Percentiles rank a stretch among this genome's conserved stretches.
Conservation (phyloP, 1,140 invertebrate genomes). For the Micrasema minimum region DNA sequence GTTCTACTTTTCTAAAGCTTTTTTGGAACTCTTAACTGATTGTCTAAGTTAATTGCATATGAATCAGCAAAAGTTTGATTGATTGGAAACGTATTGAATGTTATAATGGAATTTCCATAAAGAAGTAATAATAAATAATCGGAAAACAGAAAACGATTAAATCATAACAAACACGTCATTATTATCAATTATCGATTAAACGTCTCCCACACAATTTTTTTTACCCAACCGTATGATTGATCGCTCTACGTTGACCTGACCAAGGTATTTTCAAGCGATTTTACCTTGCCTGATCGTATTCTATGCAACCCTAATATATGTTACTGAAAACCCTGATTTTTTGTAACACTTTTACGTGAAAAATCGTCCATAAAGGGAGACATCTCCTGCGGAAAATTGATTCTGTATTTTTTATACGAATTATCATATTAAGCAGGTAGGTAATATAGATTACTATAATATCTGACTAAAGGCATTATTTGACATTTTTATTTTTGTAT, state of each 20-base stretch:
- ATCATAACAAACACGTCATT: conserved; percentile 38
- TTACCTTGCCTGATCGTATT: no score
- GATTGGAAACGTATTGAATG: conserved; percentile 16
- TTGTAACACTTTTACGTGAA: not conserved
- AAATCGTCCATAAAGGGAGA: no score
- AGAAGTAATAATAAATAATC: conserved; percentile 25
- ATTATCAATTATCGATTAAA: conserved; percentile 41
- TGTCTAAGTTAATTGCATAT: conserved; percentile 20
- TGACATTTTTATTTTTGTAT: no score
- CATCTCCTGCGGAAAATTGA: no score
- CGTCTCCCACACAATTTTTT: conserved; percentile 19
- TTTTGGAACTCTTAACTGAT: conserved; percentile 3
- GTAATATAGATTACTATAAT: no score
- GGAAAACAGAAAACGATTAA: conserved; percentile 31
- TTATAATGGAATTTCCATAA: conserved; percentile 31
- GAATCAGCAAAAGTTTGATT: conserved; percentile 32
- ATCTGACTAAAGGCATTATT: no score
- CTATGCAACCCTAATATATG: no score
- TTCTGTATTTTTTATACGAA: no score
- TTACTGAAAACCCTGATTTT: no score
- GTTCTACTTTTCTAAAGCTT: not conserved
- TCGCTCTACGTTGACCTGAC: conserved; percentile 26
- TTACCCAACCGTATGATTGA: conserved; percentile 26
- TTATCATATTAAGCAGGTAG: no score
- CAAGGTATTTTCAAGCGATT: conserved; percentile 5